phyloP scores from a whole-genome alignment of 2,113 vertebrate genomes.

The Carassius carassius region DNA sequence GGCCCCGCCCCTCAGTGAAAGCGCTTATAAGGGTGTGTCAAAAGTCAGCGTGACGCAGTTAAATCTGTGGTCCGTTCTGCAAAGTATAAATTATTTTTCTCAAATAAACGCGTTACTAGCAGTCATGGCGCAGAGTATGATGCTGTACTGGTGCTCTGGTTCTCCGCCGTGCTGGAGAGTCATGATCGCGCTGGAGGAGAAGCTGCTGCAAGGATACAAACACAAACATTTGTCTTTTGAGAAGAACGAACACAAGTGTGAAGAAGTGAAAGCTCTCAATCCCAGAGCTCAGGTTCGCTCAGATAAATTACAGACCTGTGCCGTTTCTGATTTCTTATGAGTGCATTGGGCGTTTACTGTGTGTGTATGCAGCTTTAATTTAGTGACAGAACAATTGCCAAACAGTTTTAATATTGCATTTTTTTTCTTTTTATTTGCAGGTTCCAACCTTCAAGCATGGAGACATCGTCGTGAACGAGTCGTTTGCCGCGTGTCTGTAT shows the following conservation, averaged over 20 bases:
- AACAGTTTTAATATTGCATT: background rate
- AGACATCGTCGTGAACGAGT: slow-evolving; percentile 71
- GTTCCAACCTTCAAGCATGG: slow-evolving; percentile 73
- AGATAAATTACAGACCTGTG: background rate
- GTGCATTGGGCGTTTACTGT: background rate
- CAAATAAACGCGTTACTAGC: background rate
- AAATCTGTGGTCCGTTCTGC: background rate
- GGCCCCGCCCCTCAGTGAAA: background rate
- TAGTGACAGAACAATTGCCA: background rate
- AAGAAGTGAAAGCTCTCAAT: slow-evolving; percentile 68
- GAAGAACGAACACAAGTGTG: slow-evolving; percentile 71
- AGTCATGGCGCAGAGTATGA: slow-evolving; percentile 58
- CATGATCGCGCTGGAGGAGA: slow-evolving; percentile 60
- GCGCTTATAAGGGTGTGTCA: background rate
- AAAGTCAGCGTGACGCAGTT: background rate
- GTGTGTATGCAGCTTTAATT: background rate
- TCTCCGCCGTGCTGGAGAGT: too few species aligned
- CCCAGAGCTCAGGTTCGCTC: slow-evolving; percentile 70
- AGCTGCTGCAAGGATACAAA: slow-evolving; percentile 71
- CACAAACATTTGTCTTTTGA: slow-evolving; percentile 69
- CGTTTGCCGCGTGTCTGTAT: slow-evolving; percentile 70
- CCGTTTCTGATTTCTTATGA: background rate
- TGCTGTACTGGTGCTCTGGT: too few species aligned
- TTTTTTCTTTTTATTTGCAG: slow-evolving; percentile 50
- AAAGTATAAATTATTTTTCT: background rate